These are phyloP conservation scores for Harpagifer antarcticus DNA, from an alignment of 2,797 vertebrate genomes.

Conservation along the genomic window DNA sequence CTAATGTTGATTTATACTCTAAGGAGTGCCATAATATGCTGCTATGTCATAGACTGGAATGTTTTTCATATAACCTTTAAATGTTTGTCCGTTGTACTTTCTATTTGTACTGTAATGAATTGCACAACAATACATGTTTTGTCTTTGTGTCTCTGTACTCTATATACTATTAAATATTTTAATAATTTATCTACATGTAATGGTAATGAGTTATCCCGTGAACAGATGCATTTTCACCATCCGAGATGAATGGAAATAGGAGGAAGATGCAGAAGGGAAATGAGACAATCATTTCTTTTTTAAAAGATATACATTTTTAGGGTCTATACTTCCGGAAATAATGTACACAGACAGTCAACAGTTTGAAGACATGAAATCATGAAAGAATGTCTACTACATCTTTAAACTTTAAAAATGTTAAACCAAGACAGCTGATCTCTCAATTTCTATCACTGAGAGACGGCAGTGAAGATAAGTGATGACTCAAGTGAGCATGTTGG, in stretches of 20 bases:
- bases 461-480: not conserved
- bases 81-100: constrained; percentile 60
- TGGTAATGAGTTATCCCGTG: not conserved
- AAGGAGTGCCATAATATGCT: constrained; percentile 81
- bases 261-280: not conserved
- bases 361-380: not conserved
- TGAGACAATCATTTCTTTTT: not conserved
- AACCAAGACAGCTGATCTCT: constrained; percentile 5
- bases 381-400: not conserved
- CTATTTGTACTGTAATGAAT: constrained; percentile 80
- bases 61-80: constrained; percentile 71
- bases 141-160: constrained; percentile 51
- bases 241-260: not conserved
- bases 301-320: too few species aligned
- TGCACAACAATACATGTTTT: constrained; percentile 80
- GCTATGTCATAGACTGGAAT: constrained; percentile 83
- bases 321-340: not conserved
- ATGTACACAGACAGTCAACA: not conserved
- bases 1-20: constrained; percentile 67
- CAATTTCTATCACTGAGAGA: not conserved
- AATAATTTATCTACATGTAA: not conserved
- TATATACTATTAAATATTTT: constrained; percentile 1
- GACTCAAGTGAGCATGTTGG: constrained; percentile 12
- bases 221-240: not conserved
- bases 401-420: not conserved